A percentile compares a stretch with the other conserved stretches of the same genome.
phyloP scores from a whole-genome alignment of 2,888 invertebrate genomes.

The Ceraclea dissimilis region DNA sequence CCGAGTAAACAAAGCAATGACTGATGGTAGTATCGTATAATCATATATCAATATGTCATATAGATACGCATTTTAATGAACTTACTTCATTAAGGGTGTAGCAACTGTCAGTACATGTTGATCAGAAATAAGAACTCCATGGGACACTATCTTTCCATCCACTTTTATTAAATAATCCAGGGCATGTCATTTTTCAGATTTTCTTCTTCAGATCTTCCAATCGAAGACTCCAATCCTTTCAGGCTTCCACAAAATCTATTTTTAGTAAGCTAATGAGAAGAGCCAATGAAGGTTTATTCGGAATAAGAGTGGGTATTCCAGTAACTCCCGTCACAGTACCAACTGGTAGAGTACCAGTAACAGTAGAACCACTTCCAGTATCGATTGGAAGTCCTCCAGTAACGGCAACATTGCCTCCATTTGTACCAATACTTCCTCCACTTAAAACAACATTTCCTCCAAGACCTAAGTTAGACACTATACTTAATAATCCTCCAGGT shows the following conservation, averaged over 20 bases:
- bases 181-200: constrained; percentile 48
- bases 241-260: too few relatives aligned
- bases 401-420: too few relatives aligned
- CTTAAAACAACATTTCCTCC: constrained; percentile 1
- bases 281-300: neutral
- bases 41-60: too few relatives aligned
- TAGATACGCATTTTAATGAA: too few relatives aligned
- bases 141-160: constrained; percentile 33
- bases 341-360: neutral
- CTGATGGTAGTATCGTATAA: too few relatives aligned
- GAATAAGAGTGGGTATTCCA: neutral
- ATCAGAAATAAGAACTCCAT: constrained; percentile 50
- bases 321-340: constrained; percentile 2
- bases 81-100: constrained; percentile 43
- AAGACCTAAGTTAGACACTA: constrained; percentile 3
- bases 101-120: constrained; percentile 51
- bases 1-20: too few relatives aligned
- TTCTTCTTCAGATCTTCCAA: neutral
- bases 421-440: neutral
- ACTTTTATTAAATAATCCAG: constrained; percentile 47
- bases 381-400: too few relatives aligned
- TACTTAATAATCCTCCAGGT: neutral
- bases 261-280: neutral
- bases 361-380: too few relatives aligned
- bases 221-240: neutral